phyloP scores from a whole-genome alignment of 2,797 vertebrate species.

The Mormyrops boulengeri region DNA sequence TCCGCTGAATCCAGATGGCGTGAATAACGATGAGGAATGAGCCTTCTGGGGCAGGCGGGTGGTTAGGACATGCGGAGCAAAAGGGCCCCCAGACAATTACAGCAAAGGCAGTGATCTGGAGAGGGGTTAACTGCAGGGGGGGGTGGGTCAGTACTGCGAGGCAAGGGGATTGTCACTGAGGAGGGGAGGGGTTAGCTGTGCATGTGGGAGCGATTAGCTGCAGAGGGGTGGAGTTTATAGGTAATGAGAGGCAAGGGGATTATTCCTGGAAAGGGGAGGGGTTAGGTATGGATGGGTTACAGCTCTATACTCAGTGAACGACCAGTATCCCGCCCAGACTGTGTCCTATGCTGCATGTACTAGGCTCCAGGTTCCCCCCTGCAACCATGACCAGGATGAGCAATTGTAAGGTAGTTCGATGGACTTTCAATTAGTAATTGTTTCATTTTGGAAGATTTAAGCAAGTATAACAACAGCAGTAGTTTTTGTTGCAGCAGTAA shows the following conservation, averaged over 20 bases:
- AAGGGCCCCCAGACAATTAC: conserved; percentile 67
- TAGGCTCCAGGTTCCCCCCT: background rate
- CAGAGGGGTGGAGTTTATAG: background rate
- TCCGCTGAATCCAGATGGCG: conserved; percentile 81
- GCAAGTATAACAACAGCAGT: background rate
- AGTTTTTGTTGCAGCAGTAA: background rate
- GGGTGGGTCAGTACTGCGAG: background rate
- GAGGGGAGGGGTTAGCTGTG: background rate
- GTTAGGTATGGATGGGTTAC: background rate
- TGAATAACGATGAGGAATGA: conserved; percentile 81
- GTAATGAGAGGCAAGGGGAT: background rate
- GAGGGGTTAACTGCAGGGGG: conserved; percentile 33
- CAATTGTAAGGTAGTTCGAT: background rate
- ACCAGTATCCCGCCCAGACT: background rate
- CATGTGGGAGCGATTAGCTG: background rate
- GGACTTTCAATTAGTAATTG: background rate
- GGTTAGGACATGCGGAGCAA: conserved; percentile 82
- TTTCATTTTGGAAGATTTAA: background rate
- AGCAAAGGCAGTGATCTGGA: conserved; percentile 63
- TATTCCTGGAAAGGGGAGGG: background rate
- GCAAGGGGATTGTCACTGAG: background rate
- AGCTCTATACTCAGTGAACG: background rate
- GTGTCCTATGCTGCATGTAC: background rate
- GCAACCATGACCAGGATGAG: background rate
- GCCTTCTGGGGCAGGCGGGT: conserved; percentile 67